phyloP scores from a whole-genome alignment of 2,113 vertebrate genomes.

The Pollimyrus isidori region DNA sequence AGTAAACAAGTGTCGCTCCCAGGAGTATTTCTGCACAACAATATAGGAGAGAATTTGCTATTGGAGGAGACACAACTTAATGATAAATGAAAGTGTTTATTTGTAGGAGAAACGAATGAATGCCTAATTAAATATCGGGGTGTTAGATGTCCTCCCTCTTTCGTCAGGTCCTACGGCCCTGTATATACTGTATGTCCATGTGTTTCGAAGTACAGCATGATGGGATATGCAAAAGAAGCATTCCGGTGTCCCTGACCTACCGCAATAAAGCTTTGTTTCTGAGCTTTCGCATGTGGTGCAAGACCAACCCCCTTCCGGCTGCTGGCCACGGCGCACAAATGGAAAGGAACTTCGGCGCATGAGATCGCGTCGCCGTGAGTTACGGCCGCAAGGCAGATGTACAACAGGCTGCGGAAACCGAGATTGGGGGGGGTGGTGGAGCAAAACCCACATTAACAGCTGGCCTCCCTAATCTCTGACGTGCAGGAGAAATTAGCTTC shows the following conservation, averaged over 20 bases:
- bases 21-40: not conserved
- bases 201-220: not conserved
- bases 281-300: not conserved
- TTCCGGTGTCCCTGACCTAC: not conserved
- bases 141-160: not conserved
- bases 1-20: not conserved
- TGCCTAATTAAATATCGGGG: not conserved
- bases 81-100: not conserved
- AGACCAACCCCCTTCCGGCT: not conserved
- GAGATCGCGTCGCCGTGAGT: not conserved
- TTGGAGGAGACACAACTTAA: not conserved
- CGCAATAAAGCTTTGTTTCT: not conserved
- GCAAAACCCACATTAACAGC: not conserved
- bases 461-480: not conserved
- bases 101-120: not conserved
- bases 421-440: not conserved
- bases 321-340: not conserved
- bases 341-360: not conserved
- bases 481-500: not conserved
- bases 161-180: not conserved
- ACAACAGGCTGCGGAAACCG: not conserved
- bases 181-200: not conserved
- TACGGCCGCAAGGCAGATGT: not conserved
- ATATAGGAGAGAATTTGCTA: not conserved
- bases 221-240: not conserved